Evolutionary conservation across 2,888 invertebrate genomes (phyloP).

Genomic region (Thumatha senex): DNA sequence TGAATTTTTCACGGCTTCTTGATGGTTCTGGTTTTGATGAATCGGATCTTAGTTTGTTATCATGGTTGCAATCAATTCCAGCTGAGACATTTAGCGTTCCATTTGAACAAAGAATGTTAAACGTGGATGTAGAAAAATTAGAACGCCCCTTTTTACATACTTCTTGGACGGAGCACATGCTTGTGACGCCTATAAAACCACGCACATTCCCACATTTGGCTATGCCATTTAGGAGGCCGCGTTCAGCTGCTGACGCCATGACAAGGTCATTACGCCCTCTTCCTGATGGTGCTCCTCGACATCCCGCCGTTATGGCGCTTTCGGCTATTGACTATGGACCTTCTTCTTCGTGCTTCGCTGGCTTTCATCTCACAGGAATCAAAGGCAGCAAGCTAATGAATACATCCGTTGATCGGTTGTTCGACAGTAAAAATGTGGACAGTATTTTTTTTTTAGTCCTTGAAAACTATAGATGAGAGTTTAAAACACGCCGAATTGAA

Average conservation of each 20-base stretch:
- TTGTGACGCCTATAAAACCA: conserved; percentile 97
- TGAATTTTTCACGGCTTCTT: conserved; percentile 89
- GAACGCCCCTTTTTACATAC: conserved; percentile 96
- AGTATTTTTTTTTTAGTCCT: conserved; percentile 86
- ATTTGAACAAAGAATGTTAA: conserved; percentile 95
- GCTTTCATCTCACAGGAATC: conserved; percentile 92
- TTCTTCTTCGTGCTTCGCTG: conserved; percentile 92
- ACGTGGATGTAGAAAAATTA: conserved; percentile 93
- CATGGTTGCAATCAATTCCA: conserved; percentile 97
- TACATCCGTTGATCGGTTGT: conserved; percentile 94
- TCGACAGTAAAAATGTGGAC: conserved; percentile 91
- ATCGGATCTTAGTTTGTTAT: conserved; percentile 95
- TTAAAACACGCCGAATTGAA: conserved; percentile 45
- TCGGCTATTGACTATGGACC: conserved; percentile 86
- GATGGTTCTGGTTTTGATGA: conserved; percentile 94
- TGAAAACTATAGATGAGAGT: conserved; percentile 67
- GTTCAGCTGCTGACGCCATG: conserved; percentile 96
- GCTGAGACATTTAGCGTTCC: conserved; percentile 96
- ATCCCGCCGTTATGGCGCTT: conserved; percentile 86
- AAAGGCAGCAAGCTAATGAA: conserved; percentile 93
- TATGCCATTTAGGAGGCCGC: conserved; percentile 94
- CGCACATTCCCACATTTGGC: conserved; percentile 97
- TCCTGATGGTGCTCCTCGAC: conserved; percentile 74
- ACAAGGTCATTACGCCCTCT: conserved; percentile 93
- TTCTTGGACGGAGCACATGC: conserved; percentile 98